Conservation (phyloP, 2,888 invertebrate species). For the Ptychoptera albimana region DNA sequence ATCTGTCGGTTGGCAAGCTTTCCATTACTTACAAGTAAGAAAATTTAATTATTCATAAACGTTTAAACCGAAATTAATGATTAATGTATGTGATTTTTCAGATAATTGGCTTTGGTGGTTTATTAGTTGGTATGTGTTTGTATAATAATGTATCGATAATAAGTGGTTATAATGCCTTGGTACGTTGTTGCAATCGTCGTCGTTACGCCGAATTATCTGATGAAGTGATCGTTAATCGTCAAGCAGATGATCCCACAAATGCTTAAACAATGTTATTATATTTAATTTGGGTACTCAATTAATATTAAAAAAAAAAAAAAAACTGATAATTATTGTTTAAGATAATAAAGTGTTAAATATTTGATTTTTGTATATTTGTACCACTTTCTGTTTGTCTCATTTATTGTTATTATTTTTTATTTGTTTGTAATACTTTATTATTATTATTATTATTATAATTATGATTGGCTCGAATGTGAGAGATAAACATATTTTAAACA, state of each 20-base stretch:
- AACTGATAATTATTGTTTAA: no score
- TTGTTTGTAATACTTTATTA: no score
- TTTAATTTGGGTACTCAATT: neutral
- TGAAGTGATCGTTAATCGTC: slow-evolving; percentile 15
- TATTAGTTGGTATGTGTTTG: slow-evolving; percentile 65
- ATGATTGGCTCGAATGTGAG: no score
- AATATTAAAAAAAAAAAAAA: no score
- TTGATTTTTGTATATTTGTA: no score
- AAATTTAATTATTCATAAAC: slow-evolving; percentile 39
- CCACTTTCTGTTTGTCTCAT: no score
- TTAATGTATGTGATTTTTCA: slow-evolving; percentile 48
- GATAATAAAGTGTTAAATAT: no score
- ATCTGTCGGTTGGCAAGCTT: slow-evolving; percentile 56
- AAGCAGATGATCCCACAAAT: slow-evolving; percentile 17
- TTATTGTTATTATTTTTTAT: no score
- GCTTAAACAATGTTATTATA: neutral
- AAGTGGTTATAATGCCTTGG: slow-evolving; percentile 17
- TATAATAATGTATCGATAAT: slow-evolving; percentile 51
- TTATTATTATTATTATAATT: no score
- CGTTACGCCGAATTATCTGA: slow-evolving; percentile 17
- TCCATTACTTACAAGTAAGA: slow-evolving; percentile 60
- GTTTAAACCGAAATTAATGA: no score
- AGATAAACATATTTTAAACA: no score
- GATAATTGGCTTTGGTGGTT: slow-evolving; percentile 53
- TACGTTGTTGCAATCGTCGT: slow-evolving; percentile 16